A percentile compares a stretch with the other conserved stretches of the same genome.
These are phyloP conservation scores for Pseudomyrmex dendroicus DNA, from an alignment of 1,140 invertebrate genomes.

Conservation along the genomic window DNA sequence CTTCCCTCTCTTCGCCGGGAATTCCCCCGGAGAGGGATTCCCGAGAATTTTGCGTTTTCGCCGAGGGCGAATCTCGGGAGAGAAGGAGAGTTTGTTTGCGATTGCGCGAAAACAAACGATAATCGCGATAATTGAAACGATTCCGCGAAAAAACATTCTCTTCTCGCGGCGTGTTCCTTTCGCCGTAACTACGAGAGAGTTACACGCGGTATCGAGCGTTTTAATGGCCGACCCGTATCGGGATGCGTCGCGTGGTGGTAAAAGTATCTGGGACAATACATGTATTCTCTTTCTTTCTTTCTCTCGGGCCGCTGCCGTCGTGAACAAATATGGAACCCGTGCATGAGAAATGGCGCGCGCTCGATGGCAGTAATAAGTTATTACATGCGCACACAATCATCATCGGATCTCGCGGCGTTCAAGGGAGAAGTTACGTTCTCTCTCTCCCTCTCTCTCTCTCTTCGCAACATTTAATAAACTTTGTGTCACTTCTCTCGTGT, in stretches of 20 bases:
- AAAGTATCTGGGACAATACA: conserved; percentile 50
- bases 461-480: too few relatives aligned
- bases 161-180: too few relatives aligned
- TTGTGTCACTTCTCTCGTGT: too few relatives aligned
- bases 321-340: conserved; percentile 38
- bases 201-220: conserved; percentile 7
- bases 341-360: conserved; percentile 20
- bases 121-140: conserved; percentile 4
- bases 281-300: not conserved
- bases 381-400: conserved; percentile 12
- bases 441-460: too few relatives aligned
- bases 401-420: conserved; percentile 2
- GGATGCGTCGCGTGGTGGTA: conserved; percentile 27
- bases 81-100: not conserved
- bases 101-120: conserved; percentile 1
- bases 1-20: not conserved
- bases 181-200: not conserved
- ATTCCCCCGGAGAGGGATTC: not conserved
- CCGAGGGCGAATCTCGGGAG: not conserved
- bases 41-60: not conserved
- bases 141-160: conserved; percentile 12
- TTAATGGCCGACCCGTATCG: conserved; percentile 36
- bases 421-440: not conserved
- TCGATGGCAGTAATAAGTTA: conserved; percentile 38
- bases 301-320: not conserved